Evolutionary conservation across 1,140 invertebrate species (phyloP).

Genomic region (Xylocopa sonorina): DNA sequence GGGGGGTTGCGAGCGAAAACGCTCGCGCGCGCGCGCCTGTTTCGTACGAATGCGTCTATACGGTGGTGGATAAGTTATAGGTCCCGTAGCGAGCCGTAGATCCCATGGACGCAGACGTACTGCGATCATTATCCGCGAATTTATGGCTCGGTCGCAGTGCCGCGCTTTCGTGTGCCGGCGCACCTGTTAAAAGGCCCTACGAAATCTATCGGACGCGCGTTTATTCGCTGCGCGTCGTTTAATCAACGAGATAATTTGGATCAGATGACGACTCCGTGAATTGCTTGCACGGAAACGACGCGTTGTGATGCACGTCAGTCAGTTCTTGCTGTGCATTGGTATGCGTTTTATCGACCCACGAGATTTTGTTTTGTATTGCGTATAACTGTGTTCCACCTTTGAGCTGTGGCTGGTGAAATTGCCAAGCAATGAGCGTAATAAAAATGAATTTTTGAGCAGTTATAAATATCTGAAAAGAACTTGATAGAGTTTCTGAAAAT

Average conservation of each 20-base stretch:
- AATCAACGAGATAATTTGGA: conserved; percentile 25
- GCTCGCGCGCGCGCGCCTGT: neutral
- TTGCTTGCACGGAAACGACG: no score
- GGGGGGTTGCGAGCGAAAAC: conserved; percentile 15
- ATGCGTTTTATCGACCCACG: no score
- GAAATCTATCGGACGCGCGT: conserved; percentile 45
- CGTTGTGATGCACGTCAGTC: no score
- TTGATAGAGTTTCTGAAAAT: no score
- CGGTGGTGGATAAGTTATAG: conserved; percentile 77
- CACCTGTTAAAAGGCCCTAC: conserved; percentile 59
- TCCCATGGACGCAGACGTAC: conserved; percentile 79
- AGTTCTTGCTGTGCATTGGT: no score
- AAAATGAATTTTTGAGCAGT: no score
- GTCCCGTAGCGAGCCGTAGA: conserved; percentile 79
- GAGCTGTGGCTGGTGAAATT: no score
- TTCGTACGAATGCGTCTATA: conserved; percentile 69
- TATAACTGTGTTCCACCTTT: no score
- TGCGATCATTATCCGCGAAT: conserved; percentile 80
- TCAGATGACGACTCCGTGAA: neutral
- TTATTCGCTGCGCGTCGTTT: neutral
- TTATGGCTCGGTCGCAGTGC: conserved; percentile 69
- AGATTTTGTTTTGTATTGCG: no score
- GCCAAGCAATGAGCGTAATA: no score
- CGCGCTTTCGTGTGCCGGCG: conserved; percentile 42
- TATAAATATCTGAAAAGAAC: no score